Evolutionary conservation across 2,888 invertebrate genomes (phyloP).

Genomic region (Troides oblongomaculatus): DNA sequence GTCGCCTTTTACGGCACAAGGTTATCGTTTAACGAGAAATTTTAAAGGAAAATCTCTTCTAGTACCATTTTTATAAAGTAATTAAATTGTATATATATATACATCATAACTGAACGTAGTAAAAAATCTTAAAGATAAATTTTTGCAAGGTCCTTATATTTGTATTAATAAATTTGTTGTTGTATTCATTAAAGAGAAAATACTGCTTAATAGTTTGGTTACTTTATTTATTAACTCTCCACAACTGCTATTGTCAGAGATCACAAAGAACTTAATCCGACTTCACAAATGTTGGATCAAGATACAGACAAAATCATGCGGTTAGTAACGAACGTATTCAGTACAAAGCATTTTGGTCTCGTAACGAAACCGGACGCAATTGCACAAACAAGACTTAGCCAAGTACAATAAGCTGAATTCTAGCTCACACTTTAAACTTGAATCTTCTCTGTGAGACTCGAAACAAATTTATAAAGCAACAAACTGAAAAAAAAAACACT

Average conservation of each 20-base stretch:
- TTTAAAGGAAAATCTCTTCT: no score
- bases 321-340: conserved; percentile 18
- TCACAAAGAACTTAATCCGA: not conserved
- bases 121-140: no score
- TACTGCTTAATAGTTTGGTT: not conserved
- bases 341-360: conserved; percentile 21
- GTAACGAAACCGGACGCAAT: conserved; percentile 16
- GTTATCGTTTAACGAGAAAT: no score
- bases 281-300: conserved; percentile 14
- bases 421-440: conserved; percentile 6
- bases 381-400: conserved; percentile 21
- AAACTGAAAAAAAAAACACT: no score
- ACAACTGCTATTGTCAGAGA: not conserved
- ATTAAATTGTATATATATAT: no score
- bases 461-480: no score
- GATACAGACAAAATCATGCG: conserved; percentile 17
- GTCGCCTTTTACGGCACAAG: no score
- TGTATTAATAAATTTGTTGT: no score
- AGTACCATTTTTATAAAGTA: no score
- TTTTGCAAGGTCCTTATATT: no score
- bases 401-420: conserved; percentile 13
- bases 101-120: no score
- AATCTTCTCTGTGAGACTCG: not conserved
- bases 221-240: not conserved
- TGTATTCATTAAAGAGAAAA: no score